Conservation (phyloP, 2,888 invertebrate species). For the Temnothorax rugatulus region DNA sequence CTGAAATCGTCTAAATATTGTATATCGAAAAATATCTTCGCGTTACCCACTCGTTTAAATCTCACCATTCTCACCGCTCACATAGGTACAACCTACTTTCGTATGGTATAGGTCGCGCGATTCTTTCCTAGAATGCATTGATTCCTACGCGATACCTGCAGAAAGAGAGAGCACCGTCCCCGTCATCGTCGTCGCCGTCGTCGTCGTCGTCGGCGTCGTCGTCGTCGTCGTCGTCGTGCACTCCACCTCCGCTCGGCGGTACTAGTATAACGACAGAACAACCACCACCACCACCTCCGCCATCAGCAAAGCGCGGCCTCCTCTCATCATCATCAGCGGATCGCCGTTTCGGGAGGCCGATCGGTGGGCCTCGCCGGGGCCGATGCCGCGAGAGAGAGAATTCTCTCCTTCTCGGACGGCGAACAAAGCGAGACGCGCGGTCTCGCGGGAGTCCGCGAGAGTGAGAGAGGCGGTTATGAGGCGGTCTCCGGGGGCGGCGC, state of each 20-base stretch:
- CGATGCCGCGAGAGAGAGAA: slow-evolving; percentile 68
- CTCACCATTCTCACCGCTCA: slow-evolving; percentile 25
- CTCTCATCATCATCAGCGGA: slow-evolving; percentile 72
- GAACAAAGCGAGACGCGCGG: slow-evolving; percentile 60
- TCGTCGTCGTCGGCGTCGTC: slow-evolving; percentile 19
- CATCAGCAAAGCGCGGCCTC: slow-evolving; percentile 68
- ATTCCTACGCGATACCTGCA: slow-evolving; percentile 38
- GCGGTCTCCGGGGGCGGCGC: slow-evolving; percentile 81
- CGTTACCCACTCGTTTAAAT: slow-evolving; percentile 63
- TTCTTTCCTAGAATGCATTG: slow-evolving; percentile 43
- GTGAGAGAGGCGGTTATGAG: slow-evolving; percentile 79
- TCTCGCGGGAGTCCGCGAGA: slow-evolving; percentile 65
- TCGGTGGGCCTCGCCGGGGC: slow-evolving; percentile 68
- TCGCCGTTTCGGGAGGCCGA: slow-evolving; percentile 74
- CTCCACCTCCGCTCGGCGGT: slow-evolving; percentile 42
- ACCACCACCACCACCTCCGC: slow-evolving; percentile 62
- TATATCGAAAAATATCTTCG: slow-evolving; percentile 27
- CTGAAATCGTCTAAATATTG: neutral
- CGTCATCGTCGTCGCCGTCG: slow-evolving; percentile 34
- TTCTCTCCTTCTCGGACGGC: slow-evolving; percentile 54
- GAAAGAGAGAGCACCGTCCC: slow-evolving; percentile 37
- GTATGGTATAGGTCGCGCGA: neutral
- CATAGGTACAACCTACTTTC: slow-evolving; percentile 37
- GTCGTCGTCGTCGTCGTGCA: slow-evolving; percentile 12
- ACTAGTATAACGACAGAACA: slow-evolving; percentile 54